These are phyloP conservation scores for Lasioglossum vierecki DNA, from an alignment of 2,888 invertebrate species.

Conservation along the genomic window DNA sequence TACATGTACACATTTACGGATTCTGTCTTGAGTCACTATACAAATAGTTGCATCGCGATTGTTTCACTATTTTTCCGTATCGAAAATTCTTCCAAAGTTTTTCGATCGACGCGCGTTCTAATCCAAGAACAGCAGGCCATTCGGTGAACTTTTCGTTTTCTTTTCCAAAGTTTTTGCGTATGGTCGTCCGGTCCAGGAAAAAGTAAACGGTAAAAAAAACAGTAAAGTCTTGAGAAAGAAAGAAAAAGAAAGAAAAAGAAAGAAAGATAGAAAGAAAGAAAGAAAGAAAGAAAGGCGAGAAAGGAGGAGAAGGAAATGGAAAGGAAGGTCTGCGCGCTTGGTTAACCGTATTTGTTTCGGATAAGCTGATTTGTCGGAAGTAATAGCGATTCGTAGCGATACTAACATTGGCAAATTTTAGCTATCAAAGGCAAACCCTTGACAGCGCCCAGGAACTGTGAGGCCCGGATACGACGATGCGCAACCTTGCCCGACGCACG, in stretches of 20 bases:
- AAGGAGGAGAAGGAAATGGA: constrained; percentile 1
- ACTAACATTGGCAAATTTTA: constrained; percentile 80
- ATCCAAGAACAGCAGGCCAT: not conserved
- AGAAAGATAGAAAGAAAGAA: not conserved
- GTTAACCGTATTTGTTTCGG: constrained; percentile 36
- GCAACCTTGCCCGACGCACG: constrained; percentile 83
- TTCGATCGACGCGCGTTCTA: not conserved
- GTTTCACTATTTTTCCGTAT: not conserved
- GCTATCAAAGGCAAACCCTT: constrained; percentile 79
- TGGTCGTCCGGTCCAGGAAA: not conserved
- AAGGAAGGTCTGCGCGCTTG: constrained; percentile 26
- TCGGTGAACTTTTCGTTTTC: constrained; percentile 20
- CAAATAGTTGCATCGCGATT: not conserved
- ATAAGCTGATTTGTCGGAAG: constrained; percentile 38
- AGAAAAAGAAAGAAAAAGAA: not conserved
- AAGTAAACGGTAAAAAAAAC: not conserved
- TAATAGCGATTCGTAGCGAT: constrained; percentile 42
- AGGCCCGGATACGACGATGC: constrained; percentile 80
- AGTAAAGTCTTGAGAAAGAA: not conserved
- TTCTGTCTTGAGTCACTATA: not conserved
- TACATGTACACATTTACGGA: not conserved
- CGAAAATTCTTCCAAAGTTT: not conserved
- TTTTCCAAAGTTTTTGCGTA: constrained; percentile 1
- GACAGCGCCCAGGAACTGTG: constrained; percentile 72
- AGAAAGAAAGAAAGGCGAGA: not conserved